Evolutionary conservation across 2,888 invertebrate species (phyloP).

Genomic region (Ctenicera cuprea): DNA sequence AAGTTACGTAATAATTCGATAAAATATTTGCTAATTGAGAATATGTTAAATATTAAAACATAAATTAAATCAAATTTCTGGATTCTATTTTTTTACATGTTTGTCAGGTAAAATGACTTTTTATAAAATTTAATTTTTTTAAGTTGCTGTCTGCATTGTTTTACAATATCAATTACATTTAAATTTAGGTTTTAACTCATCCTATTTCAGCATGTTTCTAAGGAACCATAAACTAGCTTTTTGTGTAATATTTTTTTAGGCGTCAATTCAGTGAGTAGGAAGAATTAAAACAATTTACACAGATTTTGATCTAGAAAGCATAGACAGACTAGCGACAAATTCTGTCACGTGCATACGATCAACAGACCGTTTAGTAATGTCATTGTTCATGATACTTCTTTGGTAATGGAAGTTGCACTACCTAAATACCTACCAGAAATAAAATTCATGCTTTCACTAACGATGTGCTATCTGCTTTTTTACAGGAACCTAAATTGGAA

Average conservation of each 20-base stretch:
- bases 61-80: no score
- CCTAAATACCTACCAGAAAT: slow-evolving; percentile 9
- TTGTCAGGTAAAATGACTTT: no score
- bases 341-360: slow-evolving; percentile 21
- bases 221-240: no score
- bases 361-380: slow-evolving; percentile 31
- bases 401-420: slow-evolving; percentile 18
- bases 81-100: no score
- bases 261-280: background rate
- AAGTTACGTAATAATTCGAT: no score
- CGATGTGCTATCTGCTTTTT: slow-evolving; percentile 43
- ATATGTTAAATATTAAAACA: no score
- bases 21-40: no score
- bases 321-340: slow-evolving; percentile 19
- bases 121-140: no score
- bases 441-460: slow-evolving; percentile 28
- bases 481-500: slow-evolving; percentile 78
- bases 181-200: no score
- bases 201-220: no score
- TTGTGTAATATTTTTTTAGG: background rate
- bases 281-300: background rate
- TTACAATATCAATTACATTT: no score
- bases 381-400: slow-evolving; percentile 38
- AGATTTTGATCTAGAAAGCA: slow-evolving; percentile 1
- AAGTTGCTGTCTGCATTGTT: no score